phyloP scores from a whole-genome alignment of 1,140 invertebrate species.

The Ridgeia piscesae region DNA sequence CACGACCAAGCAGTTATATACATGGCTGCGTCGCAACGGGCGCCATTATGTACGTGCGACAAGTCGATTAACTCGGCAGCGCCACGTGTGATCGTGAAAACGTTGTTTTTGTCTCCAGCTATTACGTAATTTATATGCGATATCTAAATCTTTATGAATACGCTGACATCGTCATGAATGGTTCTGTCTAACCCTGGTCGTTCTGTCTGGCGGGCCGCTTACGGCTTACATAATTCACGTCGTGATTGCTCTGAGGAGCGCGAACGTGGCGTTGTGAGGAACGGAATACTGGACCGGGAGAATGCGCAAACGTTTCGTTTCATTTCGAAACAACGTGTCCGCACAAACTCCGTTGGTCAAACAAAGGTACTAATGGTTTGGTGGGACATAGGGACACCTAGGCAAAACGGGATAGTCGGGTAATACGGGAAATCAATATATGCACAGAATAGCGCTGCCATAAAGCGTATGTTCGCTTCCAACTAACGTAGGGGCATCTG shows the following conservation, averaged over 20 bases:
- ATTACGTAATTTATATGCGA: not conserved
- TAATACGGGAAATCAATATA: too few relatives aligned
- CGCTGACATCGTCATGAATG: not conserved
- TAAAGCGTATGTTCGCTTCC: too few relatives aligned
- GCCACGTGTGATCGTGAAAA: not conserved
- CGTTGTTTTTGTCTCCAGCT: not conserved
- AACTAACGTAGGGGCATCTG: too few relatives aligned
- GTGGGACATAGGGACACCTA: too few relatives aligned
- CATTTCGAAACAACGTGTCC: not conserved
- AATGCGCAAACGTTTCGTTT: not conserved
- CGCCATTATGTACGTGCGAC: not conserved
- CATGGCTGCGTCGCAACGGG: not conserved
- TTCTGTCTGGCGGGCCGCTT: not conserved
- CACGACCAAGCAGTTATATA: not conserved
- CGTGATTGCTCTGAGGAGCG: too few relatives aligned
- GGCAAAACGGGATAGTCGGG: too few relatives aligned
- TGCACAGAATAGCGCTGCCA: too few relatives aligned
- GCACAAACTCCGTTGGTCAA: not conserved
- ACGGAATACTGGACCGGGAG: too few relatives aligned
- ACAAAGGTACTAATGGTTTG: not conserved
- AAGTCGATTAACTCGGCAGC: not conserved
- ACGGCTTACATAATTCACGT: not conserved
- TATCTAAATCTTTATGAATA: not conserved
- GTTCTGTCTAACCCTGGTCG: not conserved
- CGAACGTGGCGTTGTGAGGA: too few relatives aligned